These are phyloP conservation scores for Dendronephthya gigantea DNA, from an alignment of 64 coral and sea anemone species.

Conservation along the genomic window DNA sequence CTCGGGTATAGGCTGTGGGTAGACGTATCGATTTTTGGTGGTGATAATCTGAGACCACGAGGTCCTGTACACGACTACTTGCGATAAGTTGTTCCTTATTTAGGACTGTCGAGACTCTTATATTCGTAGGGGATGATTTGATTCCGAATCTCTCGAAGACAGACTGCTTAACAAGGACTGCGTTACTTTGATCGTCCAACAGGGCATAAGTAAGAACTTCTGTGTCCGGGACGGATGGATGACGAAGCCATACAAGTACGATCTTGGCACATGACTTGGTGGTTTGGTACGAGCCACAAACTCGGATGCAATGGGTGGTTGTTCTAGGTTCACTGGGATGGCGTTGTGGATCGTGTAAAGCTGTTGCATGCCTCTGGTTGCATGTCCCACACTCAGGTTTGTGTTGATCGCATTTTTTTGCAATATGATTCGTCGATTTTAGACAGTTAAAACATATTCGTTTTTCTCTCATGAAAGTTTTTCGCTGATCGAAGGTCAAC, in stretches of 20 bases:
- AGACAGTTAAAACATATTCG: conserved; percentile 6
- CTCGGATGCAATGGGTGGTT: conserved; percentile 11
- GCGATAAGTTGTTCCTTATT: neutral
- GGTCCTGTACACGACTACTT: neutral
- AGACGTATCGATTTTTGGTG: neutral
- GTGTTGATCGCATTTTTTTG: neutral
- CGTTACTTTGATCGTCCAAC: neutral
- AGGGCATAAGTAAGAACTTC: conserved; percentile 7
- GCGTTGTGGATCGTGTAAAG: neutral
- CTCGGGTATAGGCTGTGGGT: neutral
- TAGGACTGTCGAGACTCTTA: conserved; percentile 7
- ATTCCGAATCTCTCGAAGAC: neutral
- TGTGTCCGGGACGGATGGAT: neutral
- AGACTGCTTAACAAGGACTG: neutral
- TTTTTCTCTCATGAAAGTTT: too few relatives aligned
- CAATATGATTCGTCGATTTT: neutral
- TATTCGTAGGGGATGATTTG: neutral
- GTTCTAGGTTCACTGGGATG: neutral
- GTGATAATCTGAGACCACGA: conserved; percentile 5
- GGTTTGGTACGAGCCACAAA: neutral
- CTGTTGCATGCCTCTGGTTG: neutral
- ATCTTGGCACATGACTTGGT: conserved; percentile 31
- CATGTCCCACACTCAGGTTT: neutral
- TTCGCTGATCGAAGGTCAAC: too few relatives aligned
- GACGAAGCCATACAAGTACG: conserved; percentile 4